Evolutionary conservation across 2,113 vertebrate species (phyloP).

Genomic region (Cebus imitator): DNA sequence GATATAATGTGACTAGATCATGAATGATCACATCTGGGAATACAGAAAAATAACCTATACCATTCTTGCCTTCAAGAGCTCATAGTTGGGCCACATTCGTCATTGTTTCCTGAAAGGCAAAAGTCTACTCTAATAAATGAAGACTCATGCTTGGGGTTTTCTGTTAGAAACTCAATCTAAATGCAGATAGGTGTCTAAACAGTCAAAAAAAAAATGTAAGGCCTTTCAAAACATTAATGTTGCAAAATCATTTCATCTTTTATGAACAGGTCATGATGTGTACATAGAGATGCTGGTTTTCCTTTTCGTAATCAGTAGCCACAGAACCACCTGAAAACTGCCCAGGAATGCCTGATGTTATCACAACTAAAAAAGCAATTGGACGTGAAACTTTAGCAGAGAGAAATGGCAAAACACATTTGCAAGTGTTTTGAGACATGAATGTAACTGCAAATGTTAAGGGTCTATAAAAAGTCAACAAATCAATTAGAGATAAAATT

Average conservation of each 20-base stretch:
- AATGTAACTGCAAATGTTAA: background rate
- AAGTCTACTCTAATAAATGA: background rate
- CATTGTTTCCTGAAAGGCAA: slow-evolving; percentile 4
- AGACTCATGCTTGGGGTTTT: background rate
- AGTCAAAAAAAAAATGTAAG: background rate
- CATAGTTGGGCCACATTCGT: background rate
- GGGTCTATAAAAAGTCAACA: background rate
- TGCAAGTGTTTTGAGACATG: background rate
- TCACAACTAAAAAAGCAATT: background rate
- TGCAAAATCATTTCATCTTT: background rate
- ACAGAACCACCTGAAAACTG: background rate
- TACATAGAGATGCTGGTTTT: background rate
- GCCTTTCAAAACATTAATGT: background rate
- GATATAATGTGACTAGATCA: background rate
- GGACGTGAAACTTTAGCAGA: background rate
- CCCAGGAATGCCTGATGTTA: background rate
- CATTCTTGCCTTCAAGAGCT: background rate
- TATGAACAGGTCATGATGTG: background rate
- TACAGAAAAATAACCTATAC: too few species aligned
- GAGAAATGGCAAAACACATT: background rate
- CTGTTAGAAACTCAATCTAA: background rate
- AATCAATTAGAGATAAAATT: slow-evolving; percentile 17
- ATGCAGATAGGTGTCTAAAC: background rate
- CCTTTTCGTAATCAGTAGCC: background rate
- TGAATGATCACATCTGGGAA: background rate